A percentile compares a stretch with the other conserved stretches of the same genome.
These are phyloP conservation scores for Conus ventricosus DNA, from an alignment of 1,140 invertebrate genomes.

Conservation along the genomic window DNA sequence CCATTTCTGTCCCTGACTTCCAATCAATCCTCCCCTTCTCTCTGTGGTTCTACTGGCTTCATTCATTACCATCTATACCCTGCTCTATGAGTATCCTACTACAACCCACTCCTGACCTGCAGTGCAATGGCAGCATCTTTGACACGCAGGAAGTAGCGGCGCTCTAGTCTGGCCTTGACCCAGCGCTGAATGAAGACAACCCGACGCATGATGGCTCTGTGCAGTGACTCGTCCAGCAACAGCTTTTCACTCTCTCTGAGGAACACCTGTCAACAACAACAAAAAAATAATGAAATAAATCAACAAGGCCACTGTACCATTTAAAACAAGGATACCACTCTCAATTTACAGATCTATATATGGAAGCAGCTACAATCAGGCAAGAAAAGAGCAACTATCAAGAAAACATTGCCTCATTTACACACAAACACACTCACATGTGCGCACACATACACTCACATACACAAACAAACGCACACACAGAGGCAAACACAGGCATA, in stretches of 20 bases:
- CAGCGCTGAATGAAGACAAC: constrained; percentile 94
- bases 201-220: constrained; percentile 94
- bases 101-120: constrained; percentile 77
- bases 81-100: background rate
- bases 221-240: constrained; percentile 91
- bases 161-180: constrained; percentile 88
- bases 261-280: constrained; percentile 81
- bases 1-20: too few species aligned
- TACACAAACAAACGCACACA: too few species aligned
- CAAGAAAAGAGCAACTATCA: too few species aligned
- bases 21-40: background rate
- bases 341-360: too few species aligned
- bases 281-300: too few species aligned
- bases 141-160: constrained; percentile 85
- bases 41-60: background rate
- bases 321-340: too few species aligned
- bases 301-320: too few species aligned
- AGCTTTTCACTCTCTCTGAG: constrained; percentile 89
- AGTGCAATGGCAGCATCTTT: constrained; percentile 83
- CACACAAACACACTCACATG: too few species aligned
- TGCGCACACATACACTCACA: too few species aligned
- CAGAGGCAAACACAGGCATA: too few species aligned
- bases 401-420: too few species aligned
- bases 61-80: background rate
- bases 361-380: too few species aligned